phyloP scores from a whole-genome alignment of 2,113 vertebrate genomes.

The Psettodes erumei region DNA sequence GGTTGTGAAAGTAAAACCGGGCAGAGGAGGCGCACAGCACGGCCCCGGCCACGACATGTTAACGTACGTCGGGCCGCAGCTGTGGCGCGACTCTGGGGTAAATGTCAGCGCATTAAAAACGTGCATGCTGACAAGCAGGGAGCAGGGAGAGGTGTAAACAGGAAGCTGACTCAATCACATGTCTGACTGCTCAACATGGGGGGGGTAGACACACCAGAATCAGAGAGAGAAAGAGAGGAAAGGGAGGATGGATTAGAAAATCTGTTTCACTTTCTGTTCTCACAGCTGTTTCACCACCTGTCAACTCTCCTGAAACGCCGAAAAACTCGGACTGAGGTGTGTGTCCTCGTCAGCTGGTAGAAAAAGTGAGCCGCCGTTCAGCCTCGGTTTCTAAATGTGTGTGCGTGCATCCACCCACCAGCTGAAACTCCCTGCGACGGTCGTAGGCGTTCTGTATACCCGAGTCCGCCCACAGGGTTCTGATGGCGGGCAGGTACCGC shows the following conservation, averaged over 20 bases:
- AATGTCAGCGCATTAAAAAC: constrained; percentile 48
- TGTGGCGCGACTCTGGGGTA: constrained; percentile 33
- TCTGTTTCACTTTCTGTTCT: constrained; percentile 68
- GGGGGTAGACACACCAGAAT: constrained; percentile 3
- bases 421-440: constrained; percentile 94
- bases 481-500: constrained; percentile 88
- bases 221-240: constrained; percentile 6
- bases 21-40: not conserved
- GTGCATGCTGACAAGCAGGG: constrained; percentile 46
- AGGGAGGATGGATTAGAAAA: constrained; percentile 29
- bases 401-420: constrained; percentile 85
- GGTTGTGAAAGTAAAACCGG: constrained; percentile 1
- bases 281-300: not conserved
- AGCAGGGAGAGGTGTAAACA: constrained; percentile 71
- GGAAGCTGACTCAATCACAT: constrained; percentile 76
- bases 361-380: constrained; percentile 4
- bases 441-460: constrained; percentile 96
- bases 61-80: constrained; percentile 14
- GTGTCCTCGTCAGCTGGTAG: not conserved
- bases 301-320: not conserved
- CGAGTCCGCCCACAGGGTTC: constrained; percentile 90
- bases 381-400: too few relatives aligned
- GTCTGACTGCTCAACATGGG: constrained; percentile 43
- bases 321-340: not conserved
- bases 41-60: not conserved